A percentile compares a stretch with the other conserved stretches of the same genome.
phyloP scores from a whole-genome alignment of 2,888 invertebrate genomes.

The Oegoconia quadripuncta region DNA sequence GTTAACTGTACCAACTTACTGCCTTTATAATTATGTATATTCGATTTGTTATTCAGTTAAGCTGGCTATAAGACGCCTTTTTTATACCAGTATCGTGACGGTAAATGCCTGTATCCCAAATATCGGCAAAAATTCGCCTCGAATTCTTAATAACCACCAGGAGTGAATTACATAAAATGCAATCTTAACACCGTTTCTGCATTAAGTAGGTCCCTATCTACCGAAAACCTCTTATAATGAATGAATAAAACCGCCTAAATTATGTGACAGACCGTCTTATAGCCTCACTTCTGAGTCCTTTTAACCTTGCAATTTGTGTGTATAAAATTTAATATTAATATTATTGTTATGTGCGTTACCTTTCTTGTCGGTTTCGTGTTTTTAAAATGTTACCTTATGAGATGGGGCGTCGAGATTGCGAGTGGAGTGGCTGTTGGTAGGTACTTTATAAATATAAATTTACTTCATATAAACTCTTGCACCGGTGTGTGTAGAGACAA shows the following conservation, averaged over 20 bases:
- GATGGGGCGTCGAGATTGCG: conserved; percentile 68
- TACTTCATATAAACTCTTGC: too few species aligned
- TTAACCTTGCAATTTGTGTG: conserved; percentile 41
- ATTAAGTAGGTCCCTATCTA: conserved; percentile 53
- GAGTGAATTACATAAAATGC: conserved; percentile 57
- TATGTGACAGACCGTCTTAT: conserved; percentile 56
- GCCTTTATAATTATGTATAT: too few species aligned
- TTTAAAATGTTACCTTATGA: conserved; percentile 51
- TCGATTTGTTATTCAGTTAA: too few species aligned
- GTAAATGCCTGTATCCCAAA: conserved; percentile 21
- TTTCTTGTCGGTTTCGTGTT: conserved; percentile 52
- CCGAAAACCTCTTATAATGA: conserved; percentile 50
- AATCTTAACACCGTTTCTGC: conserved; percentile 67
- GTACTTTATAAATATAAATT: conserved; percentile 38
- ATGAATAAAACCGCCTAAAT: conserved; percentile 57
- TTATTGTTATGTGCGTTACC: conserved; percentile 33
- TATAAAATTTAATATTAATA: conserved; percentile 55
- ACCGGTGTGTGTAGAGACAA: too few species aligned
- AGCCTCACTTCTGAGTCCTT: conserved; percentile 47
- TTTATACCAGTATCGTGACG: too few species aligned
- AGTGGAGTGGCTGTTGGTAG: conserved; percentile 51
- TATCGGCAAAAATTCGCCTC: conserved; percentile 37
- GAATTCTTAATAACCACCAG: conserved; percentile 58
- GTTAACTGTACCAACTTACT: too few species aligned
- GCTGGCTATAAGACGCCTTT: too few species aligned